These are phyloP conservation scores for Halcyon smyrnensis DNA, from an alignment of 2,797 vertebrate species.

Conservation along the genomic window DNA sequence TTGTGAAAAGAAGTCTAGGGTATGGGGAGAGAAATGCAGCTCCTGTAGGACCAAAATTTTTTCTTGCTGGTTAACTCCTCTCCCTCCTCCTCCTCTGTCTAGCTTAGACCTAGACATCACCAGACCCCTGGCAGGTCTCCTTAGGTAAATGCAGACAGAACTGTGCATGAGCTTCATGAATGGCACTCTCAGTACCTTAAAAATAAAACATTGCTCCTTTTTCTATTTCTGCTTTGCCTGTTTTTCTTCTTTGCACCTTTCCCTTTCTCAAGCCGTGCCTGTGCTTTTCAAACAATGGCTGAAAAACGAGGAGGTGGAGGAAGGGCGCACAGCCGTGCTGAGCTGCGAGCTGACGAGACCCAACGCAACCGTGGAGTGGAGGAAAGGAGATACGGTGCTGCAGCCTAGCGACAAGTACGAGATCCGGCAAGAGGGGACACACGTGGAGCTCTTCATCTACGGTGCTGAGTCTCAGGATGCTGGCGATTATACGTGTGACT, in stretches of 20 bases:
- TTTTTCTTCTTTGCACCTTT: not conserved
- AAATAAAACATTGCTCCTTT: accelerated
- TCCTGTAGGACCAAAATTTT: not conserved
- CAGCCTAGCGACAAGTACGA: slow-evolving; percentile 74
- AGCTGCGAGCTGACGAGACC: slow-evolving; percentile 84
- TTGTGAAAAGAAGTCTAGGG: not conserved
- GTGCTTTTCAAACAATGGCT: slow-evolving; percentile 85
- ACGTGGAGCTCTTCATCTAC: slow-evolving; percentile 84
- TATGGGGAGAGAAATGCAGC: not conserved
- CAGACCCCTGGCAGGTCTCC: not conserved
- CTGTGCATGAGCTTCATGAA: accelerated
- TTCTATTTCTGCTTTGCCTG: accelerated
- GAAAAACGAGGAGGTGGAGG: slow-evolving; percentile 80
- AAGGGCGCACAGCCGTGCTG: slow-evolving; percentile 78
- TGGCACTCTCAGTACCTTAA: not conserved
- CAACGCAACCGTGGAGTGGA: slow-evolving; percentile 81
- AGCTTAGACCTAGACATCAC: not conserved
- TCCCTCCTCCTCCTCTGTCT: not conserved
- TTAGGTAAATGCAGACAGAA: not conserved
- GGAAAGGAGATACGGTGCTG: slow-evolving; percentile 77
- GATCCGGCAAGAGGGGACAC: slow-evolving; percentile 83
- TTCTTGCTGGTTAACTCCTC: not conserved
- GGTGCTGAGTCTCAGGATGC: slow-evolving; percentile 86
- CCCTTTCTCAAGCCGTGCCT: slow-evolving; percentile 51
- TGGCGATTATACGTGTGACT: slow-evolving; percentile 87